Evolutionary conservation across 2,888 invertebrate genomes (phyloP).

Genomic region (Erebia epiphron): DNA sequence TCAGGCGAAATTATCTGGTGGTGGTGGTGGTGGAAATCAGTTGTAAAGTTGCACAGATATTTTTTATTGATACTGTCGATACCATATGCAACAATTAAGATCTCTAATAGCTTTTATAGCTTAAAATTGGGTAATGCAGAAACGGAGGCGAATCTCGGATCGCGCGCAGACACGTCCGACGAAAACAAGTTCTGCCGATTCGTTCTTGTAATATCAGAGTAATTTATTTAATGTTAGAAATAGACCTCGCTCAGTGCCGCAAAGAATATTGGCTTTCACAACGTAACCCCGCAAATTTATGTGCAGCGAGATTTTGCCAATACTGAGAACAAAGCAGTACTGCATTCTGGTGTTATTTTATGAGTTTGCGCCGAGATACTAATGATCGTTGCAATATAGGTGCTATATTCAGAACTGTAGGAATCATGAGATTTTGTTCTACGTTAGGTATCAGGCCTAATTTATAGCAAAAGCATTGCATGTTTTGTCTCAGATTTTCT

Average conservation of each 20-base stretch:
- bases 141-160: slow-evolving; percentile 64
- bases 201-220: slow-evolving; percentile 80
- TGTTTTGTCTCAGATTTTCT: slow-evolving; percentile 29
- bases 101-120: slow-evolving; percentile 46
- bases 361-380: slow-evolving; percentile 32
- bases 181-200: slow-evolving; percentile 75
- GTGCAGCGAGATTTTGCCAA: slow-evolving; percentile 74
- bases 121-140: slow-evolving; percentile 58
- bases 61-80: slow-evolving; percentile 15
- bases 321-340: slow-evolving; percentile 60
- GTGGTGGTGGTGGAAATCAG: not conserved
- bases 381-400: slow-evolving; percentile 30
- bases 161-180: slow-evolving; percentile 66
- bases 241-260: slow-evolving; percentile 73
- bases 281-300: slow-evolving; percentile 80
- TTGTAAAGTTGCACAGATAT: slow-evolving; percentile 3
- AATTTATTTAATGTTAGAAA: slow-evolving; percentile 83
- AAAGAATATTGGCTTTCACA: slow-evolving; percentile 83
- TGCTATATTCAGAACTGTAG: slow-evolving; percentile 29
- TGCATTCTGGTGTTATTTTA: slow-evolving; percentile 43
- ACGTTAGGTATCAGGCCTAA: slow-evolving; percentile 25
- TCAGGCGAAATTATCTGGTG: not conserved
- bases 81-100: slow-evolving; percentile 42
- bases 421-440: slow-evolving; percentile 12
- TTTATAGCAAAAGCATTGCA: slow-evolving; percentile 28